Evolutionary conservation across 1,140 invertebrate genomes (phyloP).

Genomic region (Drosophila sechellia): DNA sequence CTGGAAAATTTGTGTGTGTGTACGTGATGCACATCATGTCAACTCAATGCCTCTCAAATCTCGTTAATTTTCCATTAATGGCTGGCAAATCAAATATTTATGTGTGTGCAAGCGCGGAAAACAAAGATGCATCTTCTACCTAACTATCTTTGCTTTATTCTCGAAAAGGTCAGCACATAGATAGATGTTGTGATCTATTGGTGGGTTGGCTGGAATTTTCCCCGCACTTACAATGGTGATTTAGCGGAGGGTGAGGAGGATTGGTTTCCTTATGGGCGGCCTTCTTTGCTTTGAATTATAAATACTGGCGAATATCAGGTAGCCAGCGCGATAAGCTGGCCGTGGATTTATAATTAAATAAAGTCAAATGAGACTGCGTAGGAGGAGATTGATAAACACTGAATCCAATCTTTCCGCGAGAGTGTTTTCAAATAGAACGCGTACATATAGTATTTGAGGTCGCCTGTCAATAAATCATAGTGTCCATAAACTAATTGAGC

Average conservation of each 20-base stretch:
- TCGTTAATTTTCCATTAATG: slow-evolving; percentile 40
- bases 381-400: slow-evolving; percentile 6
- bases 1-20: slow-evolving; percentile 5
- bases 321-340: slow-evolving; percentile 47
- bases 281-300: slow-evolving; percentile 51
- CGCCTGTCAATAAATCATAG: slow-evolving; percentile 57
- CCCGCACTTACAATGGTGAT: slow-evolving; percentile 2
- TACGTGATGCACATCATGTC: slow-evolving; percentile 36
- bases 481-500: slow-evolving; percentile 57
- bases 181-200: slow-evolving; percentile 1
- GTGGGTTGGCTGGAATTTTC: slow-evolving; percentile 40
- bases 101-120: slow-evolving; percentile 1
- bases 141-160: not conserved
- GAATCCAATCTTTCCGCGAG: not conserved
- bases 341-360: slow-evolving; percentile 54
- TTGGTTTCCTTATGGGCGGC: slow-evolving; percentile 56
- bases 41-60: slow-evolving; percentile 1
- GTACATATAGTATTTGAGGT: slow-evolving; percentile 19
- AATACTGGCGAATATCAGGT: slow-evolving; percentile 60
- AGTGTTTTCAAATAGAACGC: not conserved
- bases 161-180: slow-evolving; percentile 21
- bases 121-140: slow-evolving; percentile 25
- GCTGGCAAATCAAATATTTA: slow-evolving; percentile 33
- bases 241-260: slow-evolving; percentile 7
- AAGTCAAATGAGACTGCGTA: slow-evolving; percentile 7